phyloP scores from a whole-genome alignment of 2,888 invertebrate species.

The Boloria selene region DNA sequence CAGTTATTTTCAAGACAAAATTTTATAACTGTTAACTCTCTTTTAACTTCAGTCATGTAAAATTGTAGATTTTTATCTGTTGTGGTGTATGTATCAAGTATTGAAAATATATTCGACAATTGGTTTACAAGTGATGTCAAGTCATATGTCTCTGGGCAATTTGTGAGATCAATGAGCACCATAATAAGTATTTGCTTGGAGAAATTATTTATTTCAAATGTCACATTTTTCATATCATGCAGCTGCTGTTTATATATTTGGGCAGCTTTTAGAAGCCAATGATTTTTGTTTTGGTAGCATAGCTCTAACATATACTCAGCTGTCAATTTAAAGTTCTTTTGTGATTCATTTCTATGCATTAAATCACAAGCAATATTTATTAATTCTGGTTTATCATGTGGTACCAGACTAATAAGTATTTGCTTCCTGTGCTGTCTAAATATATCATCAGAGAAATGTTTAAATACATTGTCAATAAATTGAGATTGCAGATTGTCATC shows the following conservation, averaged over 20 bases:
- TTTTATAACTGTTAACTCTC: constrained; percentile 74
- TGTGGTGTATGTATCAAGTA: constrained; percentile 71
- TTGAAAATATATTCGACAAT: constrained; percentile 74
- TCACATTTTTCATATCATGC: constrained; percentile 73
- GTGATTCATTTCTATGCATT: constrained; percentile 68
- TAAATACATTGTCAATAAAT: constrained; percentile 61
- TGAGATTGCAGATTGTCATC: constrained; percentile 56
- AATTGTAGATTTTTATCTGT: constrained; percentile 71
- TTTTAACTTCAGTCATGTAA: constrained; percentile 76
- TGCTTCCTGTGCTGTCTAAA: constrained; percentile 72
- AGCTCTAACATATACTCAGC: constrained; percentile 78
- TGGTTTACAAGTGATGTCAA: constrained; percentile 71
- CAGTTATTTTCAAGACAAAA: constrained; percentile 78
- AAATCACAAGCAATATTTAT: constrained; percentile 59
- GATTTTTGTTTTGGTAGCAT: constrained; percentile 74
- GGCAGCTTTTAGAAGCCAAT: constrained; percentile 76
- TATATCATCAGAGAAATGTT: constrained; percentile 61
- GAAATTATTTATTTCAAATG: constrained; percentile 76
- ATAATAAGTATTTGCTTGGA: constrained; percentile 77
- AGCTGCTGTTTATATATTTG: constrained; percentile 72
- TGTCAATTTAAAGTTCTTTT: constrained; percentile 71
- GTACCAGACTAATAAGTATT: constrained; percentile 69
- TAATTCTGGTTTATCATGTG: constrained; percentile 65
- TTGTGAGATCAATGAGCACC: constrained; percentile 76
- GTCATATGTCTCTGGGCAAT: constrained; percentile 74